Base-by-base conservation (phyloP, 2,888 invertebrate genomes). In the Meta bourneti region DNA sequence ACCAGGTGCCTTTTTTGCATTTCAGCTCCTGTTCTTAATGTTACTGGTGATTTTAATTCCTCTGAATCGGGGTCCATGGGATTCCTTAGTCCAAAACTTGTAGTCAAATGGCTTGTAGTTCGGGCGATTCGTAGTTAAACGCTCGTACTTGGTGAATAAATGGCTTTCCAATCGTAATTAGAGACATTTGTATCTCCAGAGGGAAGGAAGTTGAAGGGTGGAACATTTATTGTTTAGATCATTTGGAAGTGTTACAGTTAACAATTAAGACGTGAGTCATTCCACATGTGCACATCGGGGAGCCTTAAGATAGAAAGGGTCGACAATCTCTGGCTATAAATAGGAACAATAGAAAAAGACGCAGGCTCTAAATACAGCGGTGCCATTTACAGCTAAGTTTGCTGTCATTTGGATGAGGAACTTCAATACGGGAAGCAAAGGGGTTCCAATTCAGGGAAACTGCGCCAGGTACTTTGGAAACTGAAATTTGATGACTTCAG, bases 261-360 rank as follows among this genome's bases (percentile, higher is more conserved):
- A 34, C 80, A 20, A 80, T 69, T 80, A 80, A 80, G 16, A 77
- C 13, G 34, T 16, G 69, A 69, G 20, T 80, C 80, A 80, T 80
- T 34, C 34, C 13, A 34, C 16, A 34, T 16, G 54, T 34, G 20
- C 34, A 72, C 19, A 72, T 72, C 19, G 34, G 34, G 19, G 20
- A 72, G 19, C 20, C 34, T 52, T n/a, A 69, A 69, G 80, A 69
- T 1, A 20, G 61, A 61, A 69, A 61, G 80, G 69, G 61, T 34
- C 61, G 34, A 61, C 20, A 69, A 34, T 80, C 80, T 69, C 13
- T 9, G 20, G 48, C 61, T 80, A 80, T 80, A 80, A 80, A 80
- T 80, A 80, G 80, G 34, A 69, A 80, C 80, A 80, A 80, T 80
- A 19, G 80, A 80, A 80, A 48, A 34, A 69, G 7, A 11, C 16